A percentile compares a stretch with the other conserved stretches of the same genome.
Conservation (phyloP, 2,888 invertebrate species). For the Caradrina clavipalpis region DNA sequence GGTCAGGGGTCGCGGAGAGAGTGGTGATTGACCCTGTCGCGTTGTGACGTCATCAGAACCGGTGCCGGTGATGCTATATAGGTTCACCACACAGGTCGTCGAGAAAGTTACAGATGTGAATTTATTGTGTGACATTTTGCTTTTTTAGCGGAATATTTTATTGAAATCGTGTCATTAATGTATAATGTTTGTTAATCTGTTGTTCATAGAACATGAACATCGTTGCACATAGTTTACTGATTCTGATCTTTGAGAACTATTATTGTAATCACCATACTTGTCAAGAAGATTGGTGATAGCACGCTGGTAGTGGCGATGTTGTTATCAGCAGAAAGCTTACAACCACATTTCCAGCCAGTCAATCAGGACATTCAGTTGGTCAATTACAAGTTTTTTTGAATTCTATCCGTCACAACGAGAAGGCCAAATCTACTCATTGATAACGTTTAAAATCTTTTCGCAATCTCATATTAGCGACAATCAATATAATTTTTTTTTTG, state of each 20-base stretch:
- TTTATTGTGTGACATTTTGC: slow-evolving; percentile 37
- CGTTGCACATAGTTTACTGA: too few species aligned
- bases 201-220: background rate
- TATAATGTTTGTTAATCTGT: background rate
- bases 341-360: background rate
- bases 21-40: slow-evolving; percentile 70
- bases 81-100: slow-evolving; percentile 33
- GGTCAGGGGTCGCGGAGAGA: slow-evolving; percentile 82
- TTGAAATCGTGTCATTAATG: background rate
- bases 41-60: slow-evolving; percentile 67
- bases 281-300: background rate
- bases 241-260: too few species aligned
- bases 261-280: too few species aligned
- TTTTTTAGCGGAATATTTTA: background rate
- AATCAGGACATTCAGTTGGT: too few species aligned
- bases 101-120: slow-evolving; percentile 55
- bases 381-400: background rate
- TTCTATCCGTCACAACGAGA: too few species aligned
- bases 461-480: too few species aligned
- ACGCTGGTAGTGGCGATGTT: too few species aligned
- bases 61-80: slow-evolving; percentile 39
- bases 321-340: background rate
- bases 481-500: too few species aligned
- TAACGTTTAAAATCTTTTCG: too few species aligned
- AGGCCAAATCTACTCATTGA: too few species aligned